Evolutionary conservation across 2,113 vertebrate genomes (phyloP).

Genomic region (Progne subis): DNA sequence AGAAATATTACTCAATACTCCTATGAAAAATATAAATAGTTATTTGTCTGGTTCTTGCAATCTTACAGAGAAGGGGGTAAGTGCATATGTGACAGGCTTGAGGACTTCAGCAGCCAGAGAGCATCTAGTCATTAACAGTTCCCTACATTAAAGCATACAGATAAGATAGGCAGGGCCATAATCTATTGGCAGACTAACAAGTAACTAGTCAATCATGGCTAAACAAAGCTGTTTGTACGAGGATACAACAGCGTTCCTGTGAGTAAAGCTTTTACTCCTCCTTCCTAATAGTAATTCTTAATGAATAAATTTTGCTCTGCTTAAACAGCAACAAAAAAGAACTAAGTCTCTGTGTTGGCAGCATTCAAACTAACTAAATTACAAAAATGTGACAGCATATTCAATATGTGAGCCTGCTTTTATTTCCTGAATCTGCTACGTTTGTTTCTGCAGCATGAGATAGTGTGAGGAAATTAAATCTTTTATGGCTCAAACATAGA

Average conservation of each 20-base stretch:
- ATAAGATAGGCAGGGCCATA: background rate
- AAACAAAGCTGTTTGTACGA: background rate
- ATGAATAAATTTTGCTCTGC: background rate
- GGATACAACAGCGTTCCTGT: background rate
- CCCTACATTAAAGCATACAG: background rate
- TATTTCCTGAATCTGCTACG: background rate
- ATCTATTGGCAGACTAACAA: background rate
- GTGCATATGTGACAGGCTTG: background rate
- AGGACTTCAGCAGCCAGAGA: background rate
- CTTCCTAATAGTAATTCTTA: background rate
- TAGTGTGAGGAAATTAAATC: background rate
- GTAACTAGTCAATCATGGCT: background rate
- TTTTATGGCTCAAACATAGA: background rate
- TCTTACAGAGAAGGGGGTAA: background rate
- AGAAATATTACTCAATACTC: background rate
- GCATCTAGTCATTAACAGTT: background rate
- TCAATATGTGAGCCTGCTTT: background rate
- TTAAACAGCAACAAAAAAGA: background rate
- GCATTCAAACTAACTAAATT: background rate
- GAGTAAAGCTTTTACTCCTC: background rate
- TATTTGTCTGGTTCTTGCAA: background rate
- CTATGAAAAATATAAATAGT: background rate
- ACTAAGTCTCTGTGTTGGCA: background rate
- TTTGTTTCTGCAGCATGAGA: background rate
- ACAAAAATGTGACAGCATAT: background rate